Evolutionary conservation across 2,797 vertebrate genomes (phyloP).

Genomic region (Neosilurus hyrtlii): DNA sequence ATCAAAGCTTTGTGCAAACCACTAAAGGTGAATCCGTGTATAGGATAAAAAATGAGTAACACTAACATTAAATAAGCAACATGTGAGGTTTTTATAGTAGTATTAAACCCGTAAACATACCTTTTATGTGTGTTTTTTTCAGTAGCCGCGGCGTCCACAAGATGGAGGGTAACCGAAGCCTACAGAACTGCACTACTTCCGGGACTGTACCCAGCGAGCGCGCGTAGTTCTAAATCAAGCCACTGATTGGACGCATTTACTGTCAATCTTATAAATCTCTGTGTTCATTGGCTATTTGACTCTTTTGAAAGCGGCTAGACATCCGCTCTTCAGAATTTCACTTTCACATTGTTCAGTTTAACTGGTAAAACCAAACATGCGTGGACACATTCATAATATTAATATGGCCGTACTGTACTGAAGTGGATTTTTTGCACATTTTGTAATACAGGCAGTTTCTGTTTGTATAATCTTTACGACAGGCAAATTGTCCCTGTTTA

Average conservation of each 20-base stretch:
- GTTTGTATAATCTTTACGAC: background rate
- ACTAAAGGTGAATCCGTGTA: background rate
- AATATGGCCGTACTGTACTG: background rate
- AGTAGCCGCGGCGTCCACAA: slow-evolving; percentile 41
- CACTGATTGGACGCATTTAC: slow-evolving; percentile 40
- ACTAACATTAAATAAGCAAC: background rate
- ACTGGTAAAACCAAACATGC: background rate
- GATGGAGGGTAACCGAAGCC: slow-evolving; percentile 53
- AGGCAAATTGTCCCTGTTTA: background rate
- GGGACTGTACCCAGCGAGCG: background rate
- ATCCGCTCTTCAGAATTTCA: background rate
- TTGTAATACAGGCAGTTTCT: background rate
- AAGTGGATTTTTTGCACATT: background rate
- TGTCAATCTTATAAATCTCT: slow-evolving; percentile 3
- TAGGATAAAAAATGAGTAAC: background rate
- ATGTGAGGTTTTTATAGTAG: background rate
- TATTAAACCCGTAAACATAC: slow-evolving; percentile 25
- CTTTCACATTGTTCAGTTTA: slow-evolving; percentile 8
- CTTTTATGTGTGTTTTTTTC: slow-evolving; percentile 33
- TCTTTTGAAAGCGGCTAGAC: slow-evolving; percentile 10
- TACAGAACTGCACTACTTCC: slow-evolving; percentile 39
- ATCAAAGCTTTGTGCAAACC: background rate
- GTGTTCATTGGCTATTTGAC: background rate
- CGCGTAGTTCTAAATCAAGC: too few species aligned
- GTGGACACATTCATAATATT: background rate